Evolutionary conservation across 1,140 invertebrate genomes (phyloP), one percentile per base, ranked within the genome.

Genomic region (Pectinophora gossypiella): DNA sequence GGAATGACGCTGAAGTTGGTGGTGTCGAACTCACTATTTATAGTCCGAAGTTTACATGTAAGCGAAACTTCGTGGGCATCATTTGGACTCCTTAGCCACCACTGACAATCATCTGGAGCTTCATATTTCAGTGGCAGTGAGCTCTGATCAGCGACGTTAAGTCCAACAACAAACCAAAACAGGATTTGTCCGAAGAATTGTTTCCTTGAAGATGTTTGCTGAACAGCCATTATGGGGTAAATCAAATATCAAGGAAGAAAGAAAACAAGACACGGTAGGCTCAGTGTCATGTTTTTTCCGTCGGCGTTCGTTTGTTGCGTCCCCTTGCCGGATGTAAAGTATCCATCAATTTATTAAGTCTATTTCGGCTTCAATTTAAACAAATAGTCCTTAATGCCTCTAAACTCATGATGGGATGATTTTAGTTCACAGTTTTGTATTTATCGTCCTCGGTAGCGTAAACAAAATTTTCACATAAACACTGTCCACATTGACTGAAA

Each of bases 1-100:
- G 94, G 94, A 36, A 96, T 94, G 46, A 95, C 93, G 76, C 94
- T 95, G 73, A 97, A 95, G 80, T 97, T 97, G 7, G 94, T 94
- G n/a, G 92, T 93, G 68, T 95, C 93, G 68, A 94, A 93, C 72
- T 95, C 93, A 80, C 93, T 95, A 82, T 94, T 95, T 70, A 94
- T 93, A 23, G 93, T 94, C 35, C 93, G 81, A 61, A 95, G 89
- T 84, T 93, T 92, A 86, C 95, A 97, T 36, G 91, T 93, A 23
- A 97, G 89, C 9, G 93, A 90, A 43, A 95, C 93, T 71, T 95
- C 94, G 60, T 93, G 92, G 18, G 87, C 76, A 32, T 86, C 84
- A 9, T 86, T 82, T 19, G 89, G 89, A 59, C 90, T 89, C 51
- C 85, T 72, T 12, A 90, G 67, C 89, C 91, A 92, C 93, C 93